Evolutionary conservation across 2,888 invertebrate species (phyloP).

Genomic region (Palloptera scutellata): DNA sequence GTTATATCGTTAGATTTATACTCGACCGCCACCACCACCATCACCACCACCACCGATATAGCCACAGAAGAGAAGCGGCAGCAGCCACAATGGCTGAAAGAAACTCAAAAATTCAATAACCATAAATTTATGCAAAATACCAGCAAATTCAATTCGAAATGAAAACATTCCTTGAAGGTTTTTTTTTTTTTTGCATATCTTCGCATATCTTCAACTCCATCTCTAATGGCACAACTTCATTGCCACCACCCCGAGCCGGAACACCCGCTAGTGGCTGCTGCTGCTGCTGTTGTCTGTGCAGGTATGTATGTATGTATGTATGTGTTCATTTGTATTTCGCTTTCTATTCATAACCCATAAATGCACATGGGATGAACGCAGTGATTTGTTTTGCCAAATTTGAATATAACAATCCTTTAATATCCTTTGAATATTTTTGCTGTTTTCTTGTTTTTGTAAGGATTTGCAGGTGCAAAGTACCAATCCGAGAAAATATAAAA

Average conservation of each 20-base stretch:
- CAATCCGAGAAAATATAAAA: not conserved
- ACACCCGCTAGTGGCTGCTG: no score
- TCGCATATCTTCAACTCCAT: no score
- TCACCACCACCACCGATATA: not conserved
- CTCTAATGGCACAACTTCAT: no score
- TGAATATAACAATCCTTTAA: slow-evolving; percentile 46
- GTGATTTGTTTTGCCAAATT: slow-evolving; percentile 46
- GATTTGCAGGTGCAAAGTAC: slow-evolving; percentile 25
- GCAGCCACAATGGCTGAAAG: slow-evolving; percentile 11
- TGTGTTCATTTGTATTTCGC: slow-evolving; percentile 1
- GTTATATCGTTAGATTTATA: not conserved
- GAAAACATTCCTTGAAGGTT: slow-evolving; percentile 14
- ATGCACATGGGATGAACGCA: slow-evolving; percentile 30
- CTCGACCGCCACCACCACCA: not conserved
- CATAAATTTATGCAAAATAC: slow-evolving; percentile 47
- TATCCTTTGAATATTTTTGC: slow-evolving; percentile 31
- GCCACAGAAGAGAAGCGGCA: not conserved
- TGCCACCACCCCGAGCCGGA: no score
- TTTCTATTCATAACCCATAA: slow-evolving; percentile 1
- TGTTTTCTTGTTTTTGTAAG: slow-evolving; percentile 18
- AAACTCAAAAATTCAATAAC: slow-evolving; percentile 46
- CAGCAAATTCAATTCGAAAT: slow-evolving; percentile 38
- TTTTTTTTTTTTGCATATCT: no score
- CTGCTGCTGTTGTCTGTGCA: no score
- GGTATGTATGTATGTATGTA: not conserved